Conservation (phyloP, 2,888 invertebrate species). For the Heteromyza rotundicornis region DNA sequence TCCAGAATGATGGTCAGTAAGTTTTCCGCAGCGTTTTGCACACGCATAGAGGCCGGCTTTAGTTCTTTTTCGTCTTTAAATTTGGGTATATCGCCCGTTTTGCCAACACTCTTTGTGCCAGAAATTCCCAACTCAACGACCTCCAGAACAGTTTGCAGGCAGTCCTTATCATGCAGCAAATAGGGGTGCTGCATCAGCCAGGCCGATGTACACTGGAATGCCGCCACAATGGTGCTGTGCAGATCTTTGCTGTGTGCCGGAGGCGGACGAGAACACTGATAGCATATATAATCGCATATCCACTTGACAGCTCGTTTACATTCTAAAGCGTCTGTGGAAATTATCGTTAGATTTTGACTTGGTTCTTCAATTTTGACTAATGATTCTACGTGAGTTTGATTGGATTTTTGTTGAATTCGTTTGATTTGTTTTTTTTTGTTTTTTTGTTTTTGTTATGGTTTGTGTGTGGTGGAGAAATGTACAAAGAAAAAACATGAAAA, state of each 20-base stretch:
- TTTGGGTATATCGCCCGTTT: constrained; percentile 86
- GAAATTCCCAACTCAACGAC: constrained; percentile 97
- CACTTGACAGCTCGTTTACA: constrained; percentile 94
- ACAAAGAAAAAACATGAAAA: constrained; percentile 42
- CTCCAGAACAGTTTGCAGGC: constrained; percentile 90
- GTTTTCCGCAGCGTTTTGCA: constrained; percentile 96
- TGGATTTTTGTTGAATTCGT: background rate
- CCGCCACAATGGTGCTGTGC: constrained; percentile 92
- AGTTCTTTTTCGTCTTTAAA: constrained; percentile 95
- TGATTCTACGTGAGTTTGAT: constrained; percentile 49
- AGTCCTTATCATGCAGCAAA: constrained; percentile 88
- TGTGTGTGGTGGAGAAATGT: constrained; percentile 31
- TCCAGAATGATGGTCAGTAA: constrained; percentile 89
- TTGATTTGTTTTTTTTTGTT: constrained; percentile 22
- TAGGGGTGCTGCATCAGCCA: constrained; percentile 93
- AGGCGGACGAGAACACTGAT: constrained; percentile 93
- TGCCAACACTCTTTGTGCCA: constrained; percentile 87
- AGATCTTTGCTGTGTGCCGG: constrained; percentile 92
- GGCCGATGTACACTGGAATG: constrained; percentile 88
- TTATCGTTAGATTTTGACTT: constrained; percentile 62
- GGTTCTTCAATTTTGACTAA: constrained; percentile 62
- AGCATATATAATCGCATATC: constrained; percentile 97
- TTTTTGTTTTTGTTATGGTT: background rate
- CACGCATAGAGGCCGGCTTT: constrained; percentile 97
- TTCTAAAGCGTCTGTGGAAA: constrained; percentile 79